Base-by-base conservation (phyloP, 2,888 invertebrate genomes). In the Volucella bombylans region DNA sequence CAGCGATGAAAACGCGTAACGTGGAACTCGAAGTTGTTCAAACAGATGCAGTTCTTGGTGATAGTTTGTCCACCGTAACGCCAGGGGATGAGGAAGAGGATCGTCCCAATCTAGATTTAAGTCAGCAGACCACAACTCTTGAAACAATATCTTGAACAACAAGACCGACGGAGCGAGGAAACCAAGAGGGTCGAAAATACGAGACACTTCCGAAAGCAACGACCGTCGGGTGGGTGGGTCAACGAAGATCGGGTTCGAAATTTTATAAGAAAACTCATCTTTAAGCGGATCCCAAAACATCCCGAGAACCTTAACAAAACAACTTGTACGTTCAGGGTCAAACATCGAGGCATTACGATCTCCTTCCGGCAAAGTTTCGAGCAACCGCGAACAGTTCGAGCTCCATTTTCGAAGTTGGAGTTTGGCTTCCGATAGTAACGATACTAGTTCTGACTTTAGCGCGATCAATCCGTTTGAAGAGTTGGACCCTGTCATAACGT, bases 91-190 rank as follows among this genome's bases (percentile, higher is more conserved):
- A n/a, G 83, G 85, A n/a, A 81, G 39, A 15, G 67, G 77, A n/a
- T 86, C 82, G 23, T 86, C 83, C 86, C 82, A 86, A 8, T 12
- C 8, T 0, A 87, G 23, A 10, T 73, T 81, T 0, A 68, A 57
- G 9, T 50, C 64, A 6, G 18, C 18, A 18, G 18, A 18, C 18
- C 18, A 18, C 18, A 18, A 18, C 18, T 18, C 18, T 18, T 18
- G 18, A 18, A 18, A 18, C 18, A 18, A 18, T 18, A 18, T 1
- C 18, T 18, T 18, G 18, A 18, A 18, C 18, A 18, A 18, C 1
- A 18, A 18, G 18, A 18, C 18, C 18, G 18, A 18, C 18, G 18
- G 18, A 18, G 18, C 18, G 18, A 18, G 18, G 18, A 18, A 18
- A 18, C 1, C 18, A 18, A 18, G 18, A 18, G 18, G 18, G 18